Evolutionary conservation across 1,140 invertebrate species (phyloP).

Genomic region (Drosophila equinoxialis): DNA sequence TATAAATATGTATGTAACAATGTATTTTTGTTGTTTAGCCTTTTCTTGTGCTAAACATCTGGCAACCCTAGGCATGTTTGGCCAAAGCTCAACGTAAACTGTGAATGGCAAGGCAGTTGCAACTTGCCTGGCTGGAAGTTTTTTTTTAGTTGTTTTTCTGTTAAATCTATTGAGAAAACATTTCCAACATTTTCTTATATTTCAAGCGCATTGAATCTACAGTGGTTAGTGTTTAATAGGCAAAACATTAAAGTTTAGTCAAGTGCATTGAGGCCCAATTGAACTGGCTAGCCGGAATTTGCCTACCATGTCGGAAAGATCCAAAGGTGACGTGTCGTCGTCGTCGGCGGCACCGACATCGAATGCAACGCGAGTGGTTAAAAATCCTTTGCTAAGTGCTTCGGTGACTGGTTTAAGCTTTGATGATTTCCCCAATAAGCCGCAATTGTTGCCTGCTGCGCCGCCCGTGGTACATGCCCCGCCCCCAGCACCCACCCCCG

Average conservation of each 20-base stretch:
- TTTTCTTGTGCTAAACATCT: background rate
- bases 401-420: conserved; percentile 78
- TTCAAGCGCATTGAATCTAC: background rate
- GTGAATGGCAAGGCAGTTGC: conserved; percentile 11
- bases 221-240: background rate
- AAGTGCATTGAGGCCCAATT: background rate
- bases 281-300: conserved; percentile 6
- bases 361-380: conserved; percentile 60
- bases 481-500: conserved; percentile 54
- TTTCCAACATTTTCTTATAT: background rate
- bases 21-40: background rate
- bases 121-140: conserved; percentile 15
- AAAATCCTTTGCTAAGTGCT: conserved; percentile 79
- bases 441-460: conserved; percentile 75
- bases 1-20: no score
- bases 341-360: conserved; percentile 20
- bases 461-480: conserved; percentile 74
- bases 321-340: conserved; percentile 82
- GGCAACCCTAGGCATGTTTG: background rate
- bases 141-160: conserved; percentile 14
- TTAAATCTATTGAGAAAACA: conserved; percentile 1
- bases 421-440: conserved; percentile 81
- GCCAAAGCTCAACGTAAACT: background rate
- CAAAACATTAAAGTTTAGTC: background rate
- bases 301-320: conserved; percentile 71